Evolutionary conservation across 1,140 invertebrate genomes (phyloP).

Genomic region (Drosophila kepulauana): DNA sequence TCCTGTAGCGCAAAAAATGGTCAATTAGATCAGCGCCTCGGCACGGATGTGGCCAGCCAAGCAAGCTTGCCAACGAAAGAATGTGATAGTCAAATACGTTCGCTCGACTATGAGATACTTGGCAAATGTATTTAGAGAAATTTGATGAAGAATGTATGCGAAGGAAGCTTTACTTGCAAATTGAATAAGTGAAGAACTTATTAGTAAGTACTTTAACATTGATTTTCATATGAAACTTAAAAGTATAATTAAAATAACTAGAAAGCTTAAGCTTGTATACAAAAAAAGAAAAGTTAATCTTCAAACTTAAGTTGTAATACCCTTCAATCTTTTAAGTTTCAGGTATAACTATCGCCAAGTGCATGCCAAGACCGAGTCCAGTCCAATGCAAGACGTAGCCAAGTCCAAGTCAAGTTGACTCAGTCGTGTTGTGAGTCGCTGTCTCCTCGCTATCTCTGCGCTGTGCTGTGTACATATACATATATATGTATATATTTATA

Average conservation of each 20-base stretch:
- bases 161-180: too few relatives aligned
- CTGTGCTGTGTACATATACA: background rate
- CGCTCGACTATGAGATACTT: background rate
- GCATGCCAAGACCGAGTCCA: constrained; percentile 12
- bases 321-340: too few relatives aligned
- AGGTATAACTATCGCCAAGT: background rate
- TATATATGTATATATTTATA: constrained; percentile 26
- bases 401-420: background rate
- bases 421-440: constrained; percentile 1
- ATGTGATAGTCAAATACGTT: background rate
- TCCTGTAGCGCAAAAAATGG: constrained; percentile 63
- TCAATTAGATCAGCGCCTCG: constrained; percentile 68
- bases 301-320: too few relatives aligned
- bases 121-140: too few relatives aligned
- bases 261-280: too few relatives aligned
- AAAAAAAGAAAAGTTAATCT: too few relatives aligned
- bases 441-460: constrained; percentile 4
- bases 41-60: constrained; percentile 53
- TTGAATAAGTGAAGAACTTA: too few relatives aligned
- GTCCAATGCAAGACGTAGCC: constrained; percentile 4
- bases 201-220: too few relatives aligned
- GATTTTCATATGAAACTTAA: too few relatives aligned
- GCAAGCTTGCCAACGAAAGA: constrained; percentile 14
- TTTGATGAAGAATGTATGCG: too few relatives aligned
- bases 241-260: too few relatives aligned